Percentiles rank a stretch among this genome's conserved stretches.
phyloP scores from a whole-genome alignment of 2,113 vertebrate genomes.

The Protobothrops flavoviridis region DNA sequence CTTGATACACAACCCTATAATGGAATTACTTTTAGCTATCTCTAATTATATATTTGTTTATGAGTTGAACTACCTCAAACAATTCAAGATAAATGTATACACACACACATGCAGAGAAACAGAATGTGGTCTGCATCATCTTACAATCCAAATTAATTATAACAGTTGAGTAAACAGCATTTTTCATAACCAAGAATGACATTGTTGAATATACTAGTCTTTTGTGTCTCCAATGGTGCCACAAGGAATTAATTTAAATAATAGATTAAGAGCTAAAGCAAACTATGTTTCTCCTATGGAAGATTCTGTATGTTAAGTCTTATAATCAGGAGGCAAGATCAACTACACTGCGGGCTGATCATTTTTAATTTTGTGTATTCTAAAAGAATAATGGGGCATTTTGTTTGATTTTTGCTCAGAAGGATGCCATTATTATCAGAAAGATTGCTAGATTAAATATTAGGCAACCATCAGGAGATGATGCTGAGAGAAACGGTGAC shows the following conservation, averaged over 20 bases:
- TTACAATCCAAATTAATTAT: background rate
- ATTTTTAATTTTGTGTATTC: background rate
- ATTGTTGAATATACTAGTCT: background rate
- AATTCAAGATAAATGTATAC: background rate
- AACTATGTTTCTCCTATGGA: background rate
- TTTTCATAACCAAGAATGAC: background rate
- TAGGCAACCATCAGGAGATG: background rate
- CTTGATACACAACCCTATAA: background rate
- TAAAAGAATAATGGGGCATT: background rate
- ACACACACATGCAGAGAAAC: background rate
- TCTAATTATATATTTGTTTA: constrained; percentile 14
- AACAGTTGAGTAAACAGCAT: background rate
- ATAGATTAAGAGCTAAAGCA: background rate
- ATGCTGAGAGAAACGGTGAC: background rate
- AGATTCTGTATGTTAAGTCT: background rate
- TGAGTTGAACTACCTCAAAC: background rate
- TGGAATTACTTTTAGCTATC: constrained; percentile 4
- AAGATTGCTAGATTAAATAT: background rate
- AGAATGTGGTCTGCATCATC: constrained; percentile 3
- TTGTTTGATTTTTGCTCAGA: background rate
- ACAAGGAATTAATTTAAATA: background rate
- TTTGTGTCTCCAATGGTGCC: background rate
- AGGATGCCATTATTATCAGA: background rate
- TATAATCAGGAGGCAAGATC: background rate
- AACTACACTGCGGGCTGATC: background rate